These are phyloP conservation scores for Tinamus guttatus DNA, from an alignment of 2,113 vertebrate species.

Conservation along the genomic window DNA sequence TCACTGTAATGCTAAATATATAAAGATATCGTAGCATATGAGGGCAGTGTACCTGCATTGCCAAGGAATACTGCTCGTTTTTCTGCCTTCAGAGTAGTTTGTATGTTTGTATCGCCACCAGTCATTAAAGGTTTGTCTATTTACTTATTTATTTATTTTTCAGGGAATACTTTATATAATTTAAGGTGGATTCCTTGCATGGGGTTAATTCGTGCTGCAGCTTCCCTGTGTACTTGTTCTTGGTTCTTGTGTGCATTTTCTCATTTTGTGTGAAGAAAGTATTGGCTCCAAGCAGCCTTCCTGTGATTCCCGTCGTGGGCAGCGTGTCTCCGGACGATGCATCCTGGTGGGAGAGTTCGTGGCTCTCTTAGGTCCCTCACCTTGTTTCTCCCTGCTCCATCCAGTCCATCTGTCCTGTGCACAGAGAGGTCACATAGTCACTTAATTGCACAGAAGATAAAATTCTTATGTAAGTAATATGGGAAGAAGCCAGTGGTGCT, in stretches of 20 bases:
- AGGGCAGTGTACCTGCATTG: not conserved
- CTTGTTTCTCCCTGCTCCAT: not conserved
- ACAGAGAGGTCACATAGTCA: not conserved
- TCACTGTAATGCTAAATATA: constrained; percentile 3
- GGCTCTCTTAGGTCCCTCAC: not conserved
- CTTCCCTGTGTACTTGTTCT: not conserved
- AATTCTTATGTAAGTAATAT: not conserved
- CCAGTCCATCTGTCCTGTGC: not conserved
- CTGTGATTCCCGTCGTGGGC: not conserved
- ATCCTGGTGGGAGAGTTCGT: not conserved
- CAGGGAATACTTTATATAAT: not conserved
- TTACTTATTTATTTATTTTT: constrained; percentile 15
- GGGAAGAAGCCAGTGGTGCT: not conserved
- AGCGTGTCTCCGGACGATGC: not conserved
- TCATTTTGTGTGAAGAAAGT: not conserved
- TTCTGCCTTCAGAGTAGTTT: not conserved
- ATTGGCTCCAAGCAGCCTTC: not conserved
- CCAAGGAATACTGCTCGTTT: not conserved
- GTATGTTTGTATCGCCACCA: not conserved
- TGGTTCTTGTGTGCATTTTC: not conserved
- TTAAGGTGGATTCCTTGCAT: not conserved
- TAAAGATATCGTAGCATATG: not conserved
- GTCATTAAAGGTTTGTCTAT: not conserved
- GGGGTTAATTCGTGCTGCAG: not conserved
- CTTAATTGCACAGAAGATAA: not conserved